phyloP scores from a whole-genome alignment of 2,797 vertebrate species.

The Stomatorhinus walkeri region DNA sequence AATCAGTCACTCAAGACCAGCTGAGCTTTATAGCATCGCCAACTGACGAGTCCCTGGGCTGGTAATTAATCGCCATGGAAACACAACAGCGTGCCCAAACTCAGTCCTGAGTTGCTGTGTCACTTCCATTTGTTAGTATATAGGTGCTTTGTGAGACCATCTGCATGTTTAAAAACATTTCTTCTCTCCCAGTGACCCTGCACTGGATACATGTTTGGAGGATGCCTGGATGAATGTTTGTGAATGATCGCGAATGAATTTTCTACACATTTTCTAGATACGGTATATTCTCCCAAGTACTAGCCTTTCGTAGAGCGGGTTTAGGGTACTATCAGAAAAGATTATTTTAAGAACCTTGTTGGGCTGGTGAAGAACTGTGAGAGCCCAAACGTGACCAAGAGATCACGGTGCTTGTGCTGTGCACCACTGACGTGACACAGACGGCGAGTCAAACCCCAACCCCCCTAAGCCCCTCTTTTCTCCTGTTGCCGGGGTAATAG shows the following conservation, averaged over 20 bases:
- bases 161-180: neutral
- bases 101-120: neutral
- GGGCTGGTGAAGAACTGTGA: neutral
- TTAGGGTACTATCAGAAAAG: neutral
- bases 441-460: neutral
- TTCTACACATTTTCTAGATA: neutral
- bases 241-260: neutral
- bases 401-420: neutral
- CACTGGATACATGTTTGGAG: neutral
- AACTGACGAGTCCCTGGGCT: neutral
- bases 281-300: neutral
- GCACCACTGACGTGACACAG: neutral
- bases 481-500: neutral
- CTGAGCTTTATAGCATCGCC: neutral
- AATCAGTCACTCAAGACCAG: neutral
- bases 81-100: neutral
- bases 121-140: neutral
- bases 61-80: neutral
- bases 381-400: neutral
- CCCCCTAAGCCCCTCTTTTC: neutral
- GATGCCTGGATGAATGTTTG: neutral
- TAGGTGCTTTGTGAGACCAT: neutral
- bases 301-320: neutral
- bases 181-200: neutral
- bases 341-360: neutral